A percentile compares a stretch with the other conserved stretches of the same genome.
phyloP scores from a whole-genome alignment of 2,797 vertebrate species.

The Linurgus olivaceus region DNA sequence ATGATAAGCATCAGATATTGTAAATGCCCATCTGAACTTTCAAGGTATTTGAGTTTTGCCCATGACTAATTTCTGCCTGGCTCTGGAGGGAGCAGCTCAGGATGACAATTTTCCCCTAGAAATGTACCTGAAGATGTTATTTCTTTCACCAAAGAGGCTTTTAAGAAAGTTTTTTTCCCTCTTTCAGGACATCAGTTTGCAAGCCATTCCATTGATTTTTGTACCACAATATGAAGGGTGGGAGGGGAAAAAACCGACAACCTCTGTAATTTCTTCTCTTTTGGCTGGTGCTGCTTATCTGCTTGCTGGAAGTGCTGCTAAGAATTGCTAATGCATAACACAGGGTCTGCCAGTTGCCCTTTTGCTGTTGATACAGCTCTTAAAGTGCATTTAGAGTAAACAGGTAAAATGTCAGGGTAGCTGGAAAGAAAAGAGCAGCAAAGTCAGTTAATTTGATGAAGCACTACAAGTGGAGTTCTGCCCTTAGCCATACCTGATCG shows the following conservation, averaged over 20 bases:
- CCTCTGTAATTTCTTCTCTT: neutral
- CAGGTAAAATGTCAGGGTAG: conserved; percentile 7
- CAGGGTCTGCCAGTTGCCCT: neutral
- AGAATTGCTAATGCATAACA: neutral
- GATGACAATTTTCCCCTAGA: neutral
- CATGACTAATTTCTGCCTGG: neutral
- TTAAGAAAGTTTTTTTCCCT: neutral
- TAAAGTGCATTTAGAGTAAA: neutral
- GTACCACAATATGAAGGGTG: neutral
- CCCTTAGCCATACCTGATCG: accelerated
- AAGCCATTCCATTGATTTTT: neutral
- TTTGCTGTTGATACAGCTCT: neutral
- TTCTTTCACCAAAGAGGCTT: neutral
- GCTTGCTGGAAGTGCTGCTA: neutral
- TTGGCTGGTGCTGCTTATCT: neutral
- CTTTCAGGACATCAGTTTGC: neutral
- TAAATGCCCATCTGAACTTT: neutral
- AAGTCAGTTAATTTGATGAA: neutral
- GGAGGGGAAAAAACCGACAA: accelerated
- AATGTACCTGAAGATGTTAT: neutral
- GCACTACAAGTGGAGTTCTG: neutral
- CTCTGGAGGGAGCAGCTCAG: neutral
- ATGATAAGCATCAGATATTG: neutral
- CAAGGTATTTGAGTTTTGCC: neutral
- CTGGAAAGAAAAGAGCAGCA: neutral